Evolutionary conservation across 2,113 vertebrate species (phyloP), one percentile per base, ranked within the genome.

Genomic region (Falcunculus frontatus): DNA sequence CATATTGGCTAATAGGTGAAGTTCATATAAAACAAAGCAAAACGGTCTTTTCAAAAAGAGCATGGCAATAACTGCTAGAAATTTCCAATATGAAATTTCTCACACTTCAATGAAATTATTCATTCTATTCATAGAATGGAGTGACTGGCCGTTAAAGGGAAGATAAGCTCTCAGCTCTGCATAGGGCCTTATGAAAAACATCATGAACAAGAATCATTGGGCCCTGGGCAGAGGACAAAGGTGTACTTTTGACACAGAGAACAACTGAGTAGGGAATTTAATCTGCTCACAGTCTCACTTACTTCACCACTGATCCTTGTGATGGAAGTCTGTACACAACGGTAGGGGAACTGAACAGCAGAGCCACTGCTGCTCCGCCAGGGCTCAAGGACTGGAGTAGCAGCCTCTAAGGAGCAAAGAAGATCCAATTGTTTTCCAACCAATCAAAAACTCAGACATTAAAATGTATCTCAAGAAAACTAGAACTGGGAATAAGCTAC

Each of bases 281-380:
- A n/a, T 52, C 32, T 56, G 68, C 39, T 88, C 46, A 22, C 4
- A 59, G 65, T 57, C 41, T 93, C 50, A 97, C 93, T 93, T 97
- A 99, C 99, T 98, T 99, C 98, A 85, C 97, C 98, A 12, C 53
- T 67, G 94, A 99, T 97, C 50, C 79, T 93, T 3, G 98, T 98
- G 75, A 99, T 87, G 8, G 98, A 97, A 10, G 82, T 98, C 91
- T 99, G 98, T 63, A 98, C 69, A 44, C 99, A 99, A 6, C 96
- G 90, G 33, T 97, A 97, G 17, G 98, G 98, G 76, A 99, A 99
- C 52, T 32, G 97, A 80, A 99, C 73, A 72, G 86, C 87, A 62
- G 93, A 96, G 42, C 98, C 97, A 30, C 16, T 93, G 63, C 93
- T 84, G 79, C 97, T 98, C 60, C 21, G 84, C 99, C 99, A 99